These are phyloP conservation scores for Yponomeuta evonymella DNA, from an alignment of 2,888 invertebrate genomes.

Conservation along the genomic window DNA sequence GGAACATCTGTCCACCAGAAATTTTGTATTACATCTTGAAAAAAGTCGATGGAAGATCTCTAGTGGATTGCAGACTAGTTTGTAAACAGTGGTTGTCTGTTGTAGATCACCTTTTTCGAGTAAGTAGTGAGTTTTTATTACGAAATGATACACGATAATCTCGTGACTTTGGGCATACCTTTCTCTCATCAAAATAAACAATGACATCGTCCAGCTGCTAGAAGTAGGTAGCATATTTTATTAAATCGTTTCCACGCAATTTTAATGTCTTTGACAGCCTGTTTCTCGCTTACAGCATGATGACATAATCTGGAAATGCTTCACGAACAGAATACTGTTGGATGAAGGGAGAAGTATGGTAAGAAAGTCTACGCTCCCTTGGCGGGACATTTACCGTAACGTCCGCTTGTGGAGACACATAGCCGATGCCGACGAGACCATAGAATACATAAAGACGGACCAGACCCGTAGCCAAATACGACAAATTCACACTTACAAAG, in stretches of 20 bases:
- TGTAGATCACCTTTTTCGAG: conserved; percentile 34
- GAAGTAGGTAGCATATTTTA: neutral
- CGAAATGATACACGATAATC: neutral
- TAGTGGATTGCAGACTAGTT: conserved; percentile 38
- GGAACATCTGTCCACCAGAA: conserved; percentile 38
- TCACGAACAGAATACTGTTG: neutral
- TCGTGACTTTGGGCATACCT: neutral
- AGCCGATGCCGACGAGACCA: neutral
- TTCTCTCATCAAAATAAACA: neutral
- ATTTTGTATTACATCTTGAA: conserved; percentile 36
- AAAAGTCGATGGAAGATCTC: conserved; percentile 29
- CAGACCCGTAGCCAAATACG: conserved; percentile 1
- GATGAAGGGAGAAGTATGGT: conserved; percentile 3
- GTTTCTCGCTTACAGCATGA: neutral
- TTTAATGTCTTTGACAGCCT: neutral
- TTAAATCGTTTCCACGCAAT: neutral
- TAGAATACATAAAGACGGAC: conserved; percentile 1
- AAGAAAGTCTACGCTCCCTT: neutral
- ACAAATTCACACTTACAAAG: neutral
- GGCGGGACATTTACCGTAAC: neutral
- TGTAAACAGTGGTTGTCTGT: conserved; percentile 37
- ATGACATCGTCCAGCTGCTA: neutral
- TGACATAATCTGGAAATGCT: neutral
- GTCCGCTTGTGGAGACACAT: neutral
- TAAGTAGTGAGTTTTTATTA: conserved; percentile 21